Base-by-base conservation (phyloP, 2,888 invertebrate genomes). In the Lithophane ornitopus region DNA sequence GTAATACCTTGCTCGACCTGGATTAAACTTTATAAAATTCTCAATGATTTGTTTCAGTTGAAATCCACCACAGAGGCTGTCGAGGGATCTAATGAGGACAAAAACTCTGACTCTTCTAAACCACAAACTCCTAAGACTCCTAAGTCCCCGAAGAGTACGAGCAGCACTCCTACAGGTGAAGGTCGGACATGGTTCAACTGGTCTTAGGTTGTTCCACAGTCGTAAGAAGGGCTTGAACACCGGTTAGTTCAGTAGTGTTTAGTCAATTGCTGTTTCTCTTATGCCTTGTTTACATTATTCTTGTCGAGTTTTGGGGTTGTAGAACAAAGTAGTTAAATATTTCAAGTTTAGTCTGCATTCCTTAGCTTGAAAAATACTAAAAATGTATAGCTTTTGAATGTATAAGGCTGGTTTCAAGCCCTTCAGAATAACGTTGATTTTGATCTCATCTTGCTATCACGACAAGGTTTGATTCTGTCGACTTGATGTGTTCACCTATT, bases 181-280 rank as follows among this genome's bases (percentile, higher is more conserved):
- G 91, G 93, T 49, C 95, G 95, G 84, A 96, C 97, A 0, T 97
- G 97, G 97, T 97, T 97, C 88, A 95, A 94, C 9, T 97, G 97
- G 97, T 97, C 97, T 78, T 97, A 94, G 94, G 41, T 71, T 49
- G 39, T 61, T 28, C 39, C 58, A 58, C 3, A 16, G 46, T 39
- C 34, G 8, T 39, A 12, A 46, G 58, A 76, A 77, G 82, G 87
- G 85, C 85, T 87, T 87, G 85, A 65, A 71, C 34, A 70, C 41
- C 77, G 44, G 70, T 79, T 58, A 46, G 22, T 54, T 49, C n/a
- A n/a, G 34, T 63, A 63, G 73, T 83, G 66, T 83, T 81, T 77
- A 77, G 86, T 76, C 73, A 70, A 78, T 63, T 65, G 70, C 56
- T 73, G 67, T 81, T 67, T 66, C 56, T 78, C 44, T 69, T 74